Evolutionary conservation across 1,140 invertebrate species (phyloP).

Genomic region (Aethina tumida): DNA sequence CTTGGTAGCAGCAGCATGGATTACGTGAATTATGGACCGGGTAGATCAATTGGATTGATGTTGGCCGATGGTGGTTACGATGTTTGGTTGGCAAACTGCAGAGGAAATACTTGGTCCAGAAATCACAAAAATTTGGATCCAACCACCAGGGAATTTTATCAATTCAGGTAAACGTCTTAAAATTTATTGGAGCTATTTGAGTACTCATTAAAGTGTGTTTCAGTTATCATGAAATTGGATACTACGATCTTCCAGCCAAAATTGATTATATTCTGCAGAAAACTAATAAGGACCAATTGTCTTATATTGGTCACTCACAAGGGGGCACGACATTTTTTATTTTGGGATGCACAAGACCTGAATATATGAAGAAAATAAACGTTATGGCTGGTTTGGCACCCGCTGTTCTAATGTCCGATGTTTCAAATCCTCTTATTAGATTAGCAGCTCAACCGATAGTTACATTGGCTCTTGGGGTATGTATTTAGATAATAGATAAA

Average conservation of each 20-base stretch:
- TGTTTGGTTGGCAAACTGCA: conserved; percentile 59
- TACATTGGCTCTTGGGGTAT: no score
- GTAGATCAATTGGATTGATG: conserved; percentile 20
- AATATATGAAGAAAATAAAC: conserved; percentile 46
- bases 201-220: no score
- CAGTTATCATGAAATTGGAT: conserved; percentile 60
- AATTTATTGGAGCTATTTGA: no score
- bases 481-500: no score
- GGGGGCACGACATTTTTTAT: conserved; percentile 48
- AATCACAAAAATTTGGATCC: conserved; percentile 43
- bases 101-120: conserved; percentile 57
- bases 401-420: conserved; percentile 39
- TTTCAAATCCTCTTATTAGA: conserved; percentile 41
- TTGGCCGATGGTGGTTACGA: conserved; percentile 31
- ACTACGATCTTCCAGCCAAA: conserved; percentile 50
- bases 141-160: conserved; percentile 34
- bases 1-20: conserved; percentile 23
- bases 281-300: conserved; percentile 39
- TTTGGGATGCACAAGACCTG: conserved; percentile 38
- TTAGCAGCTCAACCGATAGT: no score
- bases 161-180: conserved; percentile 25
- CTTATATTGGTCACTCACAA: conserved; percentile 46
- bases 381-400: conserved; percentile 44
- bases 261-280: conserved; percentile 44
- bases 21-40: conserved; percentile 27